These are phyloP conservation scores for Mohoua ochrocephala DNA, from an alignment of 2,113 vertebrate species.

Conservation along the genomic window DNA sequence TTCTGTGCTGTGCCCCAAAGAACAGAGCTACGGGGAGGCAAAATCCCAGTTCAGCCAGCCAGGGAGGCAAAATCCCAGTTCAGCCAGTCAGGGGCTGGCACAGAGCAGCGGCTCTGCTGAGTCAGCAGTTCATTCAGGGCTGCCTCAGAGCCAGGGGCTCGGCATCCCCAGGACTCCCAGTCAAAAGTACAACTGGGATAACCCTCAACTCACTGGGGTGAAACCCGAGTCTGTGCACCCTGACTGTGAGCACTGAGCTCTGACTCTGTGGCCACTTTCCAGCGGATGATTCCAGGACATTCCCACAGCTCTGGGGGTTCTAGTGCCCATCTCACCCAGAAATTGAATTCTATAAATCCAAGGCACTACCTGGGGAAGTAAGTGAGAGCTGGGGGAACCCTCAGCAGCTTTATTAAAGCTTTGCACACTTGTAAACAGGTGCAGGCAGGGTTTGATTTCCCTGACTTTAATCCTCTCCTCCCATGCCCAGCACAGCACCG, in stretches of 20 bases:
- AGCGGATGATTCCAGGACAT: not conserved
- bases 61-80: rapidly evolving
- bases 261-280: not conserved
- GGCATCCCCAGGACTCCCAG: not conserved
- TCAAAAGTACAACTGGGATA: not conserved
- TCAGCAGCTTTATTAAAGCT: not conserved
- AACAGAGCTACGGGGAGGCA: not conserved
- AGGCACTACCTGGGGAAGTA: not conserved
- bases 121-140: not conserved
- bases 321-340: not conserved
- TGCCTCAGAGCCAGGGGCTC: not conserved
- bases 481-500: not conserved
- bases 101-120: not conserved
- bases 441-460: not conserved
- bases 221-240: rapidly evolving
- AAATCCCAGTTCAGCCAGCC: rapidly evolving
- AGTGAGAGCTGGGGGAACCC: not conserved
- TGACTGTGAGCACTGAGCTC: not conserved
- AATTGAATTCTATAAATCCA: not conserved
- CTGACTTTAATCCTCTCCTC: not conserved
- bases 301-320: not conserved
- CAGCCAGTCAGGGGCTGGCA: not conserved
- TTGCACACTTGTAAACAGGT: not conserved
- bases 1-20: not conserved
- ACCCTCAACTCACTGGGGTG: rapidly evolving